Percentiles rank a stretch among this genome's conserved stretches.
Evolutionary conservation across 1,140 invertebrate genomes (phyloP).

Genomic region (Aphelinus atriplicis): DNA sequence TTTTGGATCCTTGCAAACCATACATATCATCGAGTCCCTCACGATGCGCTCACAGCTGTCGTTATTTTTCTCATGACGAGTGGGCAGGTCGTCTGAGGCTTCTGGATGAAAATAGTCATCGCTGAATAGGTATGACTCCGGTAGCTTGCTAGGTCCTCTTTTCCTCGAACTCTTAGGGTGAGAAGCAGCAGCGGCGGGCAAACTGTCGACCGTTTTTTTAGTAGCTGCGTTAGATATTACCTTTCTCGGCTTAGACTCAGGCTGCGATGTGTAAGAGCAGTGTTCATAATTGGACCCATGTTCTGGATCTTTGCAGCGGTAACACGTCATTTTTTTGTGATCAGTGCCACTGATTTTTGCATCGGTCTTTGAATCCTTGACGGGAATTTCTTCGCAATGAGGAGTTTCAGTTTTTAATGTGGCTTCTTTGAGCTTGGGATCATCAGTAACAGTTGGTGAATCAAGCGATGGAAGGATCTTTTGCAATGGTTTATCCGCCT

Average conservation of each 20-base stretch:
- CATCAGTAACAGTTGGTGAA: slow-evolving; percentile 38
- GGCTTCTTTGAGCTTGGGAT: slow-evolving; percentile 40
- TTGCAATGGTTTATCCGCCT: slow-evolving; percentile 52
- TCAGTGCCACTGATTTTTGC: not conserved
- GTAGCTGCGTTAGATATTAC: slow-evolving; percentile 62
- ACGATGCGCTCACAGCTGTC: slow-evolving; percentile 51
- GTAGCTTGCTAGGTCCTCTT: not conserved
- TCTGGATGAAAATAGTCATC: slow-evolving; percentile 56
- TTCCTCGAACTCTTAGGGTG: not conserved
- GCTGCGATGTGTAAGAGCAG: slow-evolving; percentile 61
- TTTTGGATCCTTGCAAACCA: slow-evolving; percentile 74
- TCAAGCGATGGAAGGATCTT: slow-evolving; percentile 46
- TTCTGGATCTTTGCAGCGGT: slow-evolving; percentile 65
- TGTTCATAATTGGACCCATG: slow-evolving; percentile 64
- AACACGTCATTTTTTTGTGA: slow-evolving; percentile 65
- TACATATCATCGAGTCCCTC: slow-evolving; percentile 75
- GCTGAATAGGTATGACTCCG: slow-evolving; percentile 41
- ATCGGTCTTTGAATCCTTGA: not conserved
- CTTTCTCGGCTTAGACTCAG: slow-evolving; percentile 61
- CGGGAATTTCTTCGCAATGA: slow-evolving; percentile 49
- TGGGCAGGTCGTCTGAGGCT: slow-evolving; percentile 32
- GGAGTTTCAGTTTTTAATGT: slow-evolving; percentile 46
- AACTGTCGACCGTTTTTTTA: not conserved
- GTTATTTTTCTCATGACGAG: slow-evolving; percentile 45
- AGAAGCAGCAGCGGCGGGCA: slow-evolving; percentile 5